phyloP scores from a whole-genome alignment of 2,113 vertebrate species.

The Neotoma lepida region DNA sequence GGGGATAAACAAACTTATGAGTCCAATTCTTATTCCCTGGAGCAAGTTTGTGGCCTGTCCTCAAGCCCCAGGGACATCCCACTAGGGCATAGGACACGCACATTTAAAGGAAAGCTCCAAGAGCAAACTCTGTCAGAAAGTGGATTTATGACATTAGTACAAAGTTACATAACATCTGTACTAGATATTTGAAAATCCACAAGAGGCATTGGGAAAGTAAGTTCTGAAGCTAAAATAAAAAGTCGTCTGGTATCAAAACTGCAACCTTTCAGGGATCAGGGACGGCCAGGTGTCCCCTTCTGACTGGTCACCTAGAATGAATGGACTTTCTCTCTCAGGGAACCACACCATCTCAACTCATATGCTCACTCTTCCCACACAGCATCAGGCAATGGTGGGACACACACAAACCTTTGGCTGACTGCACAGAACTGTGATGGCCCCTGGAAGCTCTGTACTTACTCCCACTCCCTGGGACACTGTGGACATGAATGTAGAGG shows the following conservation, averaged over 20 bases:
- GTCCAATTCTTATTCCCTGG: background rate
- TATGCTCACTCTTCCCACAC: background rate
- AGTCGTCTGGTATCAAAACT: background rate
- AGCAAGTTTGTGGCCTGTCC: rapidly evolving
- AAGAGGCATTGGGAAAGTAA: background rate
- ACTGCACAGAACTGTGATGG: background rate
- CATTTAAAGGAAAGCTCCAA: background rate
- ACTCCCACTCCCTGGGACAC: background rate
- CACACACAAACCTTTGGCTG: background rate
- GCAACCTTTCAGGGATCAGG: background rate
- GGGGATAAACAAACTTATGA: constrained; percentile 46
- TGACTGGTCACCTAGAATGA: background rate
- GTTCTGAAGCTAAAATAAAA: background rate
- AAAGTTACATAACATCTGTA: background rate
- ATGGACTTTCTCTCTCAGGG: background rate
- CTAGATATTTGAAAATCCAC: background rate
- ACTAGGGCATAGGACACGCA: rapidly evolving
- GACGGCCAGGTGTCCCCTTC: background rate
- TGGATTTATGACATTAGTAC: background rate
- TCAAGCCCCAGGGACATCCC: background rate
- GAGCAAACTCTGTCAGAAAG: background rate
- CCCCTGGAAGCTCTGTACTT: background rate
- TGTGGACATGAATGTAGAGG: background rate
- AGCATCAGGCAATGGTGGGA: background rate
- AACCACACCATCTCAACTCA: background rate